Evolutionary conservation across 2,797 vertebrate species (phyloP).

Genomic region (Numenius phaeopus): DNA sequence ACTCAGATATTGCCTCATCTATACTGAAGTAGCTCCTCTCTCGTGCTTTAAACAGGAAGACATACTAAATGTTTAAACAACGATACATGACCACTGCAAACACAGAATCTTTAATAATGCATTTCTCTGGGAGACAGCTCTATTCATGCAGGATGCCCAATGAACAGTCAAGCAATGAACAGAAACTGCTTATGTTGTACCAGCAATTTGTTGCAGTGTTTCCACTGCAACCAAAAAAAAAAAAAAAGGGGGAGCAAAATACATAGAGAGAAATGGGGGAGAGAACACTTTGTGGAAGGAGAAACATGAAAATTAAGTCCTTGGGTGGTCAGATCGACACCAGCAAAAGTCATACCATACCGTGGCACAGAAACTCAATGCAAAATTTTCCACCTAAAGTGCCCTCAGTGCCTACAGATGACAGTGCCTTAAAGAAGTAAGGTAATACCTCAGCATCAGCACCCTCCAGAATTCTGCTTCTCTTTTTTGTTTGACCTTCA

Average conservation of each 20-base stretch:
- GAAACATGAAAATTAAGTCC: background rate
- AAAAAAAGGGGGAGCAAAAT: background rate
- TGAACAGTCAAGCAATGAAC: background rate
- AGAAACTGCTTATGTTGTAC: background rate
- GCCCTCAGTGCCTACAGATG: background rate
- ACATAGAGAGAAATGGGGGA: background rate
- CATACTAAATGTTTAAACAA: background rate
- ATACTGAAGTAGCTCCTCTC: background rate
- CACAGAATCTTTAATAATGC: background rate
- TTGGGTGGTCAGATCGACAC: background rate
- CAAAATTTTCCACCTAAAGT: background rate
- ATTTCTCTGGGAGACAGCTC: background rate
- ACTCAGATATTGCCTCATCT: background rate
- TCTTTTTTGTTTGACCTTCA: background rate
- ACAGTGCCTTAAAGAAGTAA: background rate
- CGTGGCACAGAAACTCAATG: background rate
- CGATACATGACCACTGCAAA: background rate
- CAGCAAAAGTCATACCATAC: background rate
- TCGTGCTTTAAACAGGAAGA: background rate
- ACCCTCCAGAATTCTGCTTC: background rate
- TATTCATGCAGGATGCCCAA: background rate
- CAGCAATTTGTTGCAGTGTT: background rate
- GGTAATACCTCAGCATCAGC: background rate
- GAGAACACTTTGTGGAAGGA: background rate
- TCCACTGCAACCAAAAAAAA: background rate